A percentile compares a stretch with the other conserved stretches of the same genome.
These are phyloP conservation scores for Neodiprion lecontei DNA, from an alignment of 1,140 invertebrate genomes.

Conservation along the genomic window DNA sequence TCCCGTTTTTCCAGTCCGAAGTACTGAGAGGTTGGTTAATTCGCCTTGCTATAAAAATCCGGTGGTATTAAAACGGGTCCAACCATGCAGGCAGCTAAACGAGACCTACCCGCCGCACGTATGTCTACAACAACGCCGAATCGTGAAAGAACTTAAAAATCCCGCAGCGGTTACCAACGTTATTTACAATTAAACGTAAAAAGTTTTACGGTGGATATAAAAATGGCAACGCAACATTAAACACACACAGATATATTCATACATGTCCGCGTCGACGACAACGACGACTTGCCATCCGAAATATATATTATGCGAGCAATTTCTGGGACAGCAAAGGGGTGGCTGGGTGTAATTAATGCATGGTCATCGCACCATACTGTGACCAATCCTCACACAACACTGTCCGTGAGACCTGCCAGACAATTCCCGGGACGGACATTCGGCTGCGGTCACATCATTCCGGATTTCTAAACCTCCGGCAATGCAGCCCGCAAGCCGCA, in stretches of 20 bases:
- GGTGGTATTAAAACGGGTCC: too few relatives aligned
- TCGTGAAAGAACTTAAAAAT: too few relatives aligned
- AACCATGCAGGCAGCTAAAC: neutral
- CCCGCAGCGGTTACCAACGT: neutral
- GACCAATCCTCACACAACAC: neutral
- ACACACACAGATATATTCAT: too few relatives aligned
- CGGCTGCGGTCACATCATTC: conserved; percentile 1
- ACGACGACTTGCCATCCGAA: neutral
- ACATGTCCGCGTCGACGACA: neutral
- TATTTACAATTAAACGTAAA: neutral
- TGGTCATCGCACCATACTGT: neutral
- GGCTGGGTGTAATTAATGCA: conserved; percentile 4
- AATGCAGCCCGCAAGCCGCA: neutral
- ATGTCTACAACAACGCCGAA: too few relatives aligned
- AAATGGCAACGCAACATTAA: too few relatives aligned
- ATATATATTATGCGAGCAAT: neutral
- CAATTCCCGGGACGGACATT: conserved; percentile 2
- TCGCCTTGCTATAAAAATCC: too few relatives aligned
- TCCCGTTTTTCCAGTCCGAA: too few relatives aligned
- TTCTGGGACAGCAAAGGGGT: neutral
- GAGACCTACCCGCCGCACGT: neutral
- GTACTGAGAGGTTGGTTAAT: too few relatives aligned
- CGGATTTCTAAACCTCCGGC: neutral
- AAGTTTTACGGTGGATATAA: neutral
- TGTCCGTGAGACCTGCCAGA: neutral